Conservation (phyloP, 1,140 invertebrate genomes). For the Drosophila sucinea region DNA sequence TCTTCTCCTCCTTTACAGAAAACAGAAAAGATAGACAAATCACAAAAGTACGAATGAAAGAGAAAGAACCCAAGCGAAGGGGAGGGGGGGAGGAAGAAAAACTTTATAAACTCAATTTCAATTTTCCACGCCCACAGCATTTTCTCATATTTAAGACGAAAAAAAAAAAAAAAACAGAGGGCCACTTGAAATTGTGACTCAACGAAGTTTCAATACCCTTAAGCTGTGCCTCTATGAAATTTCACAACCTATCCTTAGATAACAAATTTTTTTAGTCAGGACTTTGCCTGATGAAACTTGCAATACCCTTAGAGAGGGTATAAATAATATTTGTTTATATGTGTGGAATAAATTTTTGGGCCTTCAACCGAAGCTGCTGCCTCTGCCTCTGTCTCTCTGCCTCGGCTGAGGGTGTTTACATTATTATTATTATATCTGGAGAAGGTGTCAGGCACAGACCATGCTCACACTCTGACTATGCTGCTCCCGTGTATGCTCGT, state of each 20-base stretch:
- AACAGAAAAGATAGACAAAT: conserved; percentile 55
- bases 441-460: conserved; percentile 65
- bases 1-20: conserved; percentile 7
- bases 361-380: conserved; percentile 6
- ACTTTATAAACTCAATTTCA: conserved; percentile 77
- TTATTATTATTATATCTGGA: conserved; percentile 50
- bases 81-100: conserved; percentile 39
- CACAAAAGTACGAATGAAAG: conserved; percentile 29
- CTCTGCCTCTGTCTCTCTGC: conserved; percentile 10
- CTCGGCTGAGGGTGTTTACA: conserved; percentile 27
- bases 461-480: conserved; percentile 28
- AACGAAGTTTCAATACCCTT: background rate
- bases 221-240: background rate
- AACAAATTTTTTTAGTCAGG: no score
- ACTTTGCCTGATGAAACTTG: background rate
- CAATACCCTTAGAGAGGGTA: background rate
- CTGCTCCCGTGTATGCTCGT: background rate
- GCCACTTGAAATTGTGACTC: background rate
- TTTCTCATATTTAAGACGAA: conserved; percentile 70
- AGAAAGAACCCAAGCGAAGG: conserved; percentile 2
- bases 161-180: background rate
- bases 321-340: conserved; percentile 77
- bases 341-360: conserved; percentile 63
- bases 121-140: conserved; percentile 69
- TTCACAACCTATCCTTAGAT: background rate